A percentile compares a stretch with the other conserved stretches of the same genome.
phyloP scores from a whole-genome alignment of 1,140 invertebrate species.

The Tetranychus cinnabarinus region DNA sequence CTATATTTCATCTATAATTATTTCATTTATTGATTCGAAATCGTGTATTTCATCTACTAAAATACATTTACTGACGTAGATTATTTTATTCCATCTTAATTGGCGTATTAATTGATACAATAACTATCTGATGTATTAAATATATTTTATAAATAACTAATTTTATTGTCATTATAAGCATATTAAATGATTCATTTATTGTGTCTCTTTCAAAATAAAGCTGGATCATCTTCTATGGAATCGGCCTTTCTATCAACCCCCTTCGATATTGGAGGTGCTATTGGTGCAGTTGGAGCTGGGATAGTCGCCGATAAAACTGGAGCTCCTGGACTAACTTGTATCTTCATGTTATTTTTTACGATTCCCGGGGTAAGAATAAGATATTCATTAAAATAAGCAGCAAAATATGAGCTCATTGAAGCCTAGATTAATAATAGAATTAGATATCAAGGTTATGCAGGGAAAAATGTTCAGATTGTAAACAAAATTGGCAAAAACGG shows the following conservation, averaged over 20 bases:
- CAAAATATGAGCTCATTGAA: too few species aligned
- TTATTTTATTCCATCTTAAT: too few species aligned
- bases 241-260: conserved; percentile 65
- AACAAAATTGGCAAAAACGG: too few species aligned
- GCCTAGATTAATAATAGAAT: too few species aligned
- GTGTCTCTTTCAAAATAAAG: conserved; percentile 25
- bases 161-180: not conserved
- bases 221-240: conserved; percentile 34
- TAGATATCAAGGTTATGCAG: too few species aligned
- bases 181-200: not conserved
- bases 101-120: too few species aligned
- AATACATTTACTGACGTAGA: too few species aligned
- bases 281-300: conserved; percentile 70
- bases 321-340: conserved; percentile 60
- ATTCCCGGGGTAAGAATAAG: conserved; percentile 45
- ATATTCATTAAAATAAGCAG: not conserved
- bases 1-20: too few species aligned
- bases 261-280: conserved; percentile 72
- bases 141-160: not conserved
- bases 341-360: conserved; percentile 48
- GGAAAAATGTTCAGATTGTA: too few species aligned
- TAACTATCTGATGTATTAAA: too few species aligned
- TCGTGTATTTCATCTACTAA: too few species aligned
- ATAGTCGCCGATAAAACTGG: conserved; percentile 53
- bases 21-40: too few species aligned